Evolutionary conservation across 2,888 invertebrate genomes (phyloP).

Genomic region (Sclerodermus sp.): DNA sequence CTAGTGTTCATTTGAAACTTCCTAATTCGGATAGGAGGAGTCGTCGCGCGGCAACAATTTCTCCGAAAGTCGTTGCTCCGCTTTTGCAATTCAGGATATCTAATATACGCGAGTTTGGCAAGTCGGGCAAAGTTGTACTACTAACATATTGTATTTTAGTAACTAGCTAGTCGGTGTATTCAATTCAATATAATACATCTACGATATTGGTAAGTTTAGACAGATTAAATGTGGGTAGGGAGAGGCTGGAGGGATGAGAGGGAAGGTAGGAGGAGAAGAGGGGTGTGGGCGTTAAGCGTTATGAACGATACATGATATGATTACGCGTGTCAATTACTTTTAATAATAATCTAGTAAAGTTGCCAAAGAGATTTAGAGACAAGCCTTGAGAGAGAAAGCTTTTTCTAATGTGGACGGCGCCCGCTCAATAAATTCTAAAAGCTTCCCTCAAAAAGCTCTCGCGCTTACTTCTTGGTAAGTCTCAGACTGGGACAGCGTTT

Average conservation of each 20-base stretch:
- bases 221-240: slow-evolving; percentile 23
- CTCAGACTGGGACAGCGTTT: too few relatives aligned
- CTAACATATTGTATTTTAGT: slow-evolving; percentile 21
- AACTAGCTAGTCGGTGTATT: slow-evolving; percentile 30
- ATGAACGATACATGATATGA: slow-evolving; percentile 47
- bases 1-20: slow-evolving; percentile 21
- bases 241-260: slow-evolving; percentile 4
- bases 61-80: background rate
- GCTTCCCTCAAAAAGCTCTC: too few relatives aligned
- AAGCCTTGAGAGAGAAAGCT: slow-evolving; percentile 42
- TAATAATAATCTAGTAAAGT: slow-evolving; percentile 39
- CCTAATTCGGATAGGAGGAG: slow-evolving; percentile 57
- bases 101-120: slow-evolving; percentile 51
- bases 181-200: slow-evolving; percentile 40
- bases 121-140: slow-evolving; percentile 55
- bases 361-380: slow-evolving; percentile 33
- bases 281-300: slow-evolving; percentile 24
- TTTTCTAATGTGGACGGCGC: slow-evolving; percentile 49
- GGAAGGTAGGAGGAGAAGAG: slow-evolving; percentile 14
- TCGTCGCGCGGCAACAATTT: slow-evolving; percentile 29
- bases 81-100: slow-evolving; percentile 4
- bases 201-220: slow-evolving; percentile 36
- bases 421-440: slow-evolving; percentile 27
- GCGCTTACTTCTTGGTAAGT: too few relatives aligned
- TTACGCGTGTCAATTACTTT: slow-evolving; percentile 40